Evolutionary conservation across 2,797 vertebrate species (phyloP).

Genomic region (Acanthurus tractus): DNA sequence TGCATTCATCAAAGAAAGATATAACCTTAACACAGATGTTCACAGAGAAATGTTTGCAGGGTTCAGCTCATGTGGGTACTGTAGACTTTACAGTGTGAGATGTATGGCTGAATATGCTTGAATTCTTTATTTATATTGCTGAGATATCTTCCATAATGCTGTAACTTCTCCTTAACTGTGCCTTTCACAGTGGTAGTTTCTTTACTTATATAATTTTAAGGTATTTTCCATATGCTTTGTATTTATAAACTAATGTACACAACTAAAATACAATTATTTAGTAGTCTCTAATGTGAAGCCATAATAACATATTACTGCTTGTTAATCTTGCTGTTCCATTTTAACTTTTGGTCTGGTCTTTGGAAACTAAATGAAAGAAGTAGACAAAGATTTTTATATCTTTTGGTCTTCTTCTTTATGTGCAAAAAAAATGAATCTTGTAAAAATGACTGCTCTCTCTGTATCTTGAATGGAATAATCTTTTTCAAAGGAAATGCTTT

Average conservation of each 20-base stretch:
- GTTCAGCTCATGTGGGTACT: background rate
- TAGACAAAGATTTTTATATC: conserved; percentile 4
- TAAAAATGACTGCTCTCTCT: conserved; percentile 9
- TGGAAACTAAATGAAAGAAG: conserved; percentile 16
- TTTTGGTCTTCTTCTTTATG: conserved; percentile 20
- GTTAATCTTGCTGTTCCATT: conserved; percentile 9
- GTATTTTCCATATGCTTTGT: conserved; percentile 46
- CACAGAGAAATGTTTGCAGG: background rate
- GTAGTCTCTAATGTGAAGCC: conserved; percentile 26
- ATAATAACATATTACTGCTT: conserved; percentile 21
- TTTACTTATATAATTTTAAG: conserved; percentile 1
- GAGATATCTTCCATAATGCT: conserved; percentile 7
- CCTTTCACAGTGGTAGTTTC: conserved; percentile 51
- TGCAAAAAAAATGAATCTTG: conserved; percentile 43
- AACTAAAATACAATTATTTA: conserved; percentile 25
- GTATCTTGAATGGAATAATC: conserved; percentile 9
- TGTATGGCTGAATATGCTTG: conserved; percentile 9
- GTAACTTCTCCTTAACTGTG: conserved; percentile 33
- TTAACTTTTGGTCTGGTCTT: background rate
- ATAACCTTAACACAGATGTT: conserved; percentile 20
- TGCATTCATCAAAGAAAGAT: conserved; percentile 15
- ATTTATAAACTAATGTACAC: conserved; percentile 25
- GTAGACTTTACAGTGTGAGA: conserved; percentile 13
- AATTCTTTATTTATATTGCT: conserved; percentile 34
- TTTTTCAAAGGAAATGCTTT: conserved; percentile 13